phyloP scores from a whole-genome alignment of 2,888 invertebrate genomes.

The Liopterus haemorrhoidalis region DNA sequence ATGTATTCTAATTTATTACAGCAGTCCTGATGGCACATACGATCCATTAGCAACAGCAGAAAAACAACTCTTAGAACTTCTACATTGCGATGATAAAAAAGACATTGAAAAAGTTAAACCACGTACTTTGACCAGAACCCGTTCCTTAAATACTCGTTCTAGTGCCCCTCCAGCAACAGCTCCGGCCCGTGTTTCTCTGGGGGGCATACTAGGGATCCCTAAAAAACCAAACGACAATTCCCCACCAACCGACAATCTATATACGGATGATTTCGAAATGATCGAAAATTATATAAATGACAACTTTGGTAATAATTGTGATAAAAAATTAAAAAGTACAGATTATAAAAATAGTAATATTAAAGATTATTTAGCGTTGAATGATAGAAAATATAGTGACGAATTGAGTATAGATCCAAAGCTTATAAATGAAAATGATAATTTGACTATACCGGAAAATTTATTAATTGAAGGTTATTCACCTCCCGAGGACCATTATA shows the following conservation, averaged over 20 bases:
- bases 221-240: slow-evolving; percentile 17
- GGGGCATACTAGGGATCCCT: slow-evolving; percentile 14
- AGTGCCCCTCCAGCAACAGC: slow-evolving; percentile 19
- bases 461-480: slow-evolving; percentile 36
- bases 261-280: slow-evolving; percentile 37
- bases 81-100: slow-evolving; percentile 63
- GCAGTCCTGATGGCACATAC: slow-evolving; percentile 49
- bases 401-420: slow-evolving; percentile 52
- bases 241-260: slow-evolving; percentile 31
- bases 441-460: slow-evolving; percentile 53
- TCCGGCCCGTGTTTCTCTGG: slow-evolving; percentile 21
- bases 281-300: slow-evolving; percentile 43
- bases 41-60: slow-evolving; percentile 76
- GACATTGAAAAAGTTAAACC: too few species aligned
- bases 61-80: slow-evolving; percentile 74
- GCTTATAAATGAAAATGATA: slow-evolving; percentile 65
- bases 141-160: slow-evolving; percentile 26
- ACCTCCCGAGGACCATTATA: slow-evolving; percentile 45
- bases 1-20: slow-evolving; percentile 15
- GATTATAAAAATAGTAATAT: slow-evolving; percentile 23
- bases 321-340: slow-evolving; percentile 25
- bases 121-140: slow-evolving; percentile 38
- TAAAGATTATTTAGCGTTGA: slow-evolving; percentile 27
- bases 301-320: slow-evolving; percentile 30
- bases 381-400: slow-evolving; percentile 37